Evolutionary conservation across 2,113 vertebrate species (phyloP), one percentile per base, ranked within the genome.

Genomic region (Tinamus guttatus): DNA sequence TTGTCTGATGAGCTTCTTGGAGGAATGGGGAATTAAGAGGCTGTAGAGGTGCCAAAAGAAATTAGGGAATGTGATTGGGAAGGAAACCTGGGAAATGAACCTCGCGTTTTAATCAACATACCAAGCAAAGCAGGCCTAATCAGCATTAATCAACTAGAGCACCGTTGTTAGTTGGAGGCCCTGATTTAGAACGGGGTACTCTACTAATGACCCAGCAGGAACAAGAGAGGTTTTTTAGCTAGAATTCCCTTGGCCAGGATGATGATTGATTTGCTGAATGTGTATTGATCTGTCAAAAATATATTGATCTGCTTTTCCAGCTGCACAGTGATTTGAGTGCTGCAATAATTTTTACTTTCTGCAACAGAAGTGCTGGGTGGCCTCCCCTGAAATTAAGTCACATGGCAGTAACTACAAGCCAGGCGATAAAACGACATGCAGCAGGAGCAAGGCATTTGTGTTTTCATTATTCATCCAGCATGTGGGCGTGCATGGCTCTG

Each of bases 101-200:
- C 86, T 86, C 77, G 81, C 85, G 93, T 95, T 96, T 96, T 96
- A 96, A 97, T 97, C 94, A 94, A 92, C 38, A 5, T 54, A 90
- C 80, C 74, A 90, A 94, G 93, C 82, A 95, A 95, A 93, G 81
- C 91, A 86, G 63, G 87, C 85, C 96, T 97, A 97, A 98, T 98
- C 97, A 98, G 93, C 86, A 94, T 91, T 98, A 97, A 98, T 98
- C 97, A 98, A 94, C 88, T 76, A 89, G 82, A 95, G 89, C 86
- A 30, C 92, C 64, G 92, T 94, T 94, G 94, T 81, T 85, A 95
- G 87, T 60, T 36, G 81, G 84, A 95, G 83, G 93, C 69, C 85
- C 60, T 94, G 85, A 95, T 96, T 96, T 96, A 93, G 86, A 93
- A 88, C 6, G 93, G 82, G 90, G 76, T 84, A 59, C 58, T 90